phyloP scores from a whole-genome alignment of 2,888 invertebrate genomes.

The Cenopis cana region DNA sequence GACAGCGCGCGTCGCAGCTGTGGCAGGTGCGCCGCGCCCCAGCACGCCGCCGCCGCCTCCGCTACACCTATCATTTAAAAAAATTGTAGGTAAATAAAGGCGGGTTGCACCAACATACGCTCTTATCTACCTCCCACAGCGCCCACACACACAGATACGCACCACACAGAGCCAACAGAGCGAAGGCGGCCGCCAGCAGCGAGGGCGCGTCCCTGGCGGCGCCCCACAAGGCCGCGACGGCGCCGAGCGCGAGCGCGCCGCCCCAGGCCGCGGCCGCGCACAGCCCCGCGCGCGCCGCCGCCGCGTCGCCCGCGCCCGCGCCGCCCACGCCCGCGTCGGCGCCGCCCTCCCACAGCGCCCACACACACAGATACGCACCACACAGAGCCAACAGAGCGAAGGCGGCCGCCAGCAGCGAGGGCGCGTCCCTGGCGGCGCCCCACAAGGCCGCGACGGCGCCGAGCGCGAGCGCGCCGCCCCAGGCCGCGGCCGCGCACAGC shows the following conservation, averaged over 20 bases:
- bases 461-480: constrained; percentile 67
- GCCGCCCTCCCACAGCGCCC: background rate
- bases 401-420: constrained; percentile 68
- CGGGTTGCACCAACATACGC: no score
- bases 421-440: constrained; percentile 63
- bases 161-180: constrained; percentile 68
- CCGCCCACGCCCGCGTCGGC: constrained; percentile 9
- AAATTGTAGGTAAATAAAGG: background rate
- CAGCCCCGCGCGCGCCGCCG: constrained; percentile 70
- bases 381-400: constrained; percentile 71
- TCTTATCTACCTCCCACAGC: no score
- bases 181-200: constrained; percentile 70
- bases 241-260: constrained; percentile 64
- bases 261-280: constrained; percentile 71
- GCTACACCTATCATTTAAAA: constrained; percentile 55
- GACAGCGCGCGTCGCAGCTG: constrained; percentile 64
- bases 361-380: no score
- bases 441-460: constrained; percentile 66
- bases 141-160: no score
- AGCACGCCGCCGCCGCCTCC: constrained; percentile 73
- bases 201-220: constrained; percentile 63
- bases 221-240: constrained; percentile 64
- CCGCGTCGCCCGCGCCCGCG: constrained; percentile 64
- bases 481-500: constrained; percentile 66
- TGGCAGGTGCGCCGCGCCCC: constrained; percentile 75